These are phyloP conservation scores for Acanthiza pusilla DNA, from an alignment of 2,797 vertebrate species.

Conservation along the genomic window DNA sequence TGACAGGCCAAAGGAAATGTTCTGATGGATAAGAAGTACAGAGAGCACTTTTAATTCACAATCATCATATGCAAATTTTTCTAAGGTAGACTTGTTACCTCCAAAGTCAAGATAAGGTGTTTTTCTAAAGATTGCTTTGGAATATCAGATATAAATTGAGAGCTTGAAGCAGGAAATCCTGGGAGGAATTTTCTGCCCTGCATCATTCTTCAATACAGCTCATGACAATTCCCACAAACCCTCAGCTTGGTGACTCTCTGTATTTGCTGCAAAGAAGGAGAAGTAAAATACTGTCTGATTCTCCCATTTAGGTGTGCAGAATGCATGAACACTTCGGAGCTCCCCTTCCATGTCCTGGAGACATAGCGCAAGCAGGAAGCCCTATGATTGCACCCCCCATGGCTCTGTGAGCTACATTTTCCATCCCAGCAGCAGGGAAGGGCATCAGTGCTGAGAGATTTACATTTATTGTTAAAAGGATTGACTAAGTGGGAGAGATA, in stretches of 20 bases:
- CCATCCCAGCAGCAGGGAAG: background rate
- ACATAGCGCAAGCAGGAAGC: background rate
- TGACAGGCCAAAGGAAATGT: background rate
- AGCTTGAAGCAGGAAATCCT: background rate
- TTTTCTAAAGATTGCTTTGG: background rate
- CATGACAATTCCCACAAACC: background rate
- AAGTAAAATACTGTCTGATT: background rate
- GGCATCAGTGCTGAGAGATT: background rate
- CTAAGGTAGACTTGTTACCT: background rate
- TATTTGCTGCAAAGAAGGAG: background rate
- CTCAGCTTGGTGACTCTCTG: background rate
- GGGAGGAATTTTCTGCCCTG: background rate
- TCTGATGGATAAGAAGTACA: background rate
- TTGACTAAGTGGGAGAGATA: background rate
- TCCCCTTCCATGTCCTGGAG: background rate
- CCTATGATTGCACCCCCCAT: background rate
- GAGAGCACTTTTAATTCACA: background rate
- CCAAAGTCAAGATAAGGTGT: background rate
- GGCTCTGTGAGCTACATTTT: background rate
- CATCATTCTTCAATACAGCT: background rate
- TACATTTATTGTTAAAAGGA: background rate
- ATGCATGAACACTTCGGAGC: background rate
- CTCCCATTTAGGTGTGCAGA: background rate
- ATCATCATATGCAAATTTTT: background rate
- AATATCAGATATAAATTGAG: background rate